These are phyloP conservation scores for Sterrhoptilus dennistouni DNA, from an alignment of 2,113 vertebrate genomes.

Conservation along the genomic window DNA sequence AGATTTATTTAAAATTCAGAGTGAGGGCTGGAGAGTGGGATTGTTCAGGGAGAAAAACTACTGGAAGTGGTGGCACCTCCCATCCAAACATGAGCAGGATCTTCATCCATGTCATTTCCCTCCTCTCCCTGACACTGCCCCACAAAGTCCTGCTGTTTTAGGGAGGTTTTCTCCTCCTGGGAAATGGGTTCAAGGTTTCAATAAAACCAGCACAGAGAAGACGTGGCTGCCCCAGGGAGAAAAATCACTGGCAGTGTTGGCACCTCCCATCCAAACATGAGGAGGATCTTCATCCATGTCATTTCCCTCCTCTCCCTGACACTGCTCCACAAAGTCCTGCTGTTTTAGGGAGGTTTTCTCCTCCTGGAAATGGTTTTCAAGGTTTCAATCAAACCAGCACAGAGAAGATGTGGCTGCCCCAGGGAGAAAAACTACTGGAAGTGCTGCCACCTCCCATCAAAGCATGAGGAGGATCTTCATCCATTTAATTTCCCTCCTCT, in stretches of 20 bases:
- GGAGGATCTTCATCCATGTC: accelerated
- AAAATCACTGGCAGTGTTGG: not conserved
- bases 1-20: not conserved
- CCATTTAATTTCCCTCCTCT: accelerated
- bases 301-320: no score
- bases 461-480: not conserved
- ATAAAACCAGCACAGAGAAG: no score
- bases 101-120: accelerated
- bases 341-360: no score
- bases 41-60: not conserved
- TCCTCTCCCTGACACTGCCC: no score
- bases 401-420: no score
- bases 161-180: no score
- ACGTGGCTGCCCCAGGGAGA: not conserved
- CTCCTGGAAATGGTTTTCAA: no score
- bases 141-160: no score
- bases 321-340: no score
- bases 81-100: not conserved
- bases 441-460: not conserved
- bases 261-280: not conserved
- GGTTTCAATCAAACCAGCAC: no score
- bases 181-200: no score
- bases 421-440: not conserved
- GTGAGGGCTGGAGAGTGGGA: accelerated
- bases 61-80: not conserved